These are phyloP conservation scores for Lamprotornis superbus DNA, from an alignment of 2,113 vertebrate species.

Conservation along the genomic window DNA sequence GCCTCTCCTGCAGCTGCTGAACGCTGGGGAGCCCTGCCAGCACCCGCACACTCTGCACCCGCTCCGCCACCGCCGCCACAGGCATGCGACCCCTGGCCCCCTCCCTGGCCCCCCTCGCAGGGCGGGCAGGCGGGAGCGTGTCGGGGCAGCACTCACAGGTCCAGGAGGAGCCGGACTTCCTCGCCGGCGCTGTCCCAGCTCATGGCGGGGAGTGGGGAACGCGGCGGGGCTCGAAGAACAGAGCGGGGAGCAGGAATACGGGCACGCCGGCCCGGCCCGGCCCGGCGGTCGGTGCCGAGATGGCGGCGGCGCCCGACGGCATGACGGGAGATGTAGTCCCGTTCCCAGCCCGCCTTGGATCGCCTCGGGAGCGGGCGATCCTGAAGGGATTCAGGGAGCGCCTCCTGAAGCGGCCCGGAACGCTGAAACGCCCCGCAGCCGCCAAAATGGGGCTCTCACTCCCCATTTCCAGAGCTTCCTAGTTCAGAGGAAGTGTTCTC, in stretches of 20 bases:
- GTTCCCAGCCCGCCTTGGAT: rapidly evolving
- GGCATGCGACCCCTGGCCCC: not conserved
- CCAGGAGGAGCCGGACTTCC: slow-evolving; percentile 34
- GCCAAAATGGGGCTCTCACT: too few species aligned
- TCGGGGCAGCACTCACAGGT: slow-evolving; percentile 58
- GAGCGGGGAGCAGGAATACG: not conserved
- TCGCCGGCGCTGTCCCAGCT: slow-evolving; percentile 21
- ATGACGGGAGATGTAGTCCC: slow-evolving; percentile 1
- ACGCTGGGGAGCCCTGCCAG: not conserved
- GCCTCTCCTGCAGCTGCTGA: not conserved
- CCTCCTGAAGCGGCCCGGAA: rapidly evolving
- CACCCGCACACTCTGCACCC: not conserved
- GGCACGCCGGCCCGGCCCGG: not conserved
- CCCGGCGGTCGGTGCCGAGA: not conserved
- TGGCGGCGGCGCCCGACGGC: not conserved
- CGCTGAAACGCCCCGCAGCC: rapidly evolving
- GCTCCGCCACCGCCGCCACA: rapidly evolving
- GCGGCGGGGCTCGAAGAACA: not conserved
- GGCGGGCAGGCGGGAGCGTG: too few species aligned
- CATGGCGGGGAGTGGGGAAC: not conserved
- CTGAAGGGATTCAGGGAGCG: rapidly evolving
- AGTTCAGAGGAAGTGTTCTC: not conserved
- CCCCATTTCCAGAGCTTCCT: not conserved
- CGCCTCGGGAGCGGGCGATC: too few species aligned
- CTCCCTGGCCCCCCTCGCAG: not conserved